These are phyloP conservation scores for Odontomyia ornata DNA, from an alignment of 2,888 invertebrate species.

Conservation along the genomic window DNA sequence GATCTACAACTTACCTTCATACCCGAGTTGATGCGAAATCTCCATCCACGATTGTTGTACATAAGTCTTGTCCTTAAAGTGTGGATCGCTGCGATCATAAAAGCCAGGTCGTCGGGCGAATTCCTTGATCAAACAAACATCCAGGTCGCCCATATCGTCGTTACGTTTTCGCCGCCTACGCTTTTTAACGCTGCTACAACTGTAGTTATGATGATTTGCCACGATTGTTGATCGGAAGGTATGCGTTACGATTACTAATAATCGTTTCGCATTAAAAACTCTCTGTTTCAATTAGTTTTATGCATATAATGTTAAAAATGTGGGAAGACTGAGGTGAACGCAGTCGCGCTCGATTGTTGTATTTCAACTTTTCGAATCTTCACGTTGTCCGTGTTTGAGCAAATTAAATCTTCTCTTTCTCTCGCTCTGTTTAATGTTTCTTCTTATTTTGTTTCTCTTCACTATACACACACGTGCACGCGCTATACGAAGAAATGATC, in stretches of 20 bases:
- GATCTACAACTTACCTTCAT: constrained; percentile 61
- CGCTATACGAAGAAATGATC: no score
- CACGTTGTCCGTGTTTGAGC: no score
- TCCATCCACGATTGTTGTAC: constrained; percentile 61
- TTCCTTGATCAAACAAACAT: constrained; percentile 59
- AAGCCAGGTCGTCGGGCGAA: constrained; percentile 61
- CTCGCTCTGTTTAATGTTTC: no score
- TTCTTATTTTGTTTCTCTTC: no score
- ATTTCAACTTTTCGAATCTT: background rate
- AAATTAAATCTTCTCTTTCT: no score
- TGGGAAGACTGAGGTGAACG: background rate
- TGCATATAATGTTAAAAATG: background rate
- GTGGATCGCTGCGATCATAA: constrained; percentile 60
- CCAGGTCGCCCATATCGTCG: constrained; percentile 62
- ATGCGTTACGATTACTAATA: constrained; percentile 37
- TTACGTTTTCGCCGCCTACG: constrained; percentile 58
- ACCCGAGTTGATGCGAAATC: constrained; percentile 61
- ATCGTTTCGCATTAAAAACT: constrained; percentile 32
- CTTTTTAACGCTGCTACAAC: constrained; percentile 43
- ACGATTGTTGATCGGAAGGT: constrained; percentile 30
- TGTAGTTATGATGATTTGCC: constrained; percentile 40
- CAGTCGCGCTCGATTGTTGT: background rate
- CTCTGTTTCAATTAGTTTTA: background rate
- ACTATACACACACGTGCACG: no score
- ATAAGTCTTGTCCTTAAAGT: constrained; percentile 61